phyloP scores from a whole-genome alignment of 2,113 vertebrate species.

The Fukomys damarensis region DNA sequence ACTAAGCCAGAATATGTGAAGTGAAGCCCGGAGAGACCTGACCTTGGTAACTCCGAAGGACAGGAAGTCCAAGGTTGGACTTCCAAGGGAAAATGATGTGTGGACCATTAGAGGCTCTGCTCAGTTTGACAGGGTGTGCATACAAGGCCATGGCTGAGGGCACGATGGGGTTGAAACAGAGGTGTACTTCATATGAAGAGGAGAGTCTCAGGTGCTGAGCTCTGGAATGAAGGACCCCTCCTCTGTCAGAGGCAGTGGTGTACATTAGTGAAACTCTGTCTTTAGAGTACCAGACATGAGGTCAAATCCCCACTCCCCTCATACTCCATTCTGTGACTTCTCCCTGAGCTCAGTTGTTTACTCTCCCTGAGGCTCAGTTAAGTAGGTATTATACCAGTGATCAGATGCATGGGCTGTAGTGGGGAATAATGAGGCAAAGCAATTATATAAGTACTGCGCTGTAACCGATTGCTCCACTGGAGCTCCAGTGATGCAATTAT shows the following conservation, averaged over 20 bases:
- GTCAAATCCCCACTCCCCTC: too few relatives aligned
- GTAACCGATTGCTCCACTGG: too few relatives aligned
- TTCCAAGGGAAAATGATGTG: neutral
- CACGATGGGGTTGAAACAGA: accelerated
- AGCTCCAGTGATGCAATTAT: too few relatives aligned
- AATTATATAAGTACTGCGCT: neutral
- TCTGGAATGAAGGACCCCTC: neutral
- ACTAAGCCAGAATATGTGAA: too few relatives aligned
- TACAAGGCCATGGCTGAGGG: accelerated
- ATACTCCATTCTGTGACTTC: neutral
- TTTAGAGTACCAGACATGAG: neutral
- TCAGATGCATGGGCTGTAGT: neutral
- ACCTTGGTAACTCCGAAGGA: neutral
- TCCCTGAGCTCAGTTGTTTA: too few relatives aligned
- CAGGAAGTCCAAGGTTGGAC: neutral
- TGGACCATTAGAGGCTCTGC: neutral
- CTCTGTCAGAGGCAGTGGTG: neutral
- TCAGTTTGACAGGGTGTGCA: neutral
- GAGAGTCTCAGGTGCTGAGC: neutral
- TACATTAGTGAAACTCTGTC: neutral
- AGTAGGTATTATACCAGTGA: neutral
- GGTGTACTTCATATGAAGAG: neutral
- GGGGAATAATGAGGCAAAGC: neutral
- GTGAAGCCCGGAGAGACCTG: neutral
- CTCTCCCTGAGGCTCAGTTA: neutral